Base-by-base conservation (phyloP, 64 coral and sea anemone species). In the Pocillopora damicornis region DNA sequence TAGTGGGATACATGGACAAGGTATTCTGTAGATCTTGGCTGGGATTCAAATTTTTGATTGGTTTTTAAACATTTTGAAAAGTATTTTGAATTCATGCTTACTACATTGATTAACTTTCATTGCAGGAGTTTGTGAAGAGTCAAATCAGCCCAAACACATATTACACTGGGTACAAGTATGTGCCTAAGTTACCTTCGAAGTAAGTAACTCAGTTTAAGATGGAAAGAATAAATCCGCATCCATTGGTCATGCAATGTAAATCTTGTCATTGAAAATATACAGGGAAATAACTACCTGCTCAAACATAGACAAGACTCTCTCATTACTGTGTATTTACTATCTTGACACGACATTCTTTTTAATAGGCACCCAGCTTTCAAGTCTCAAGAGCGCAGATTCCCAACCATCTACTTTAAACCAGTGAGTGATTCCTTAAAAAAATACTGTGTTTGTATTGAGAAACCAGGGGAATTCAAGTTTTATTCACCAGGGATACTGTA, bases 381-480 rank as follows among this genome's bases (percentile, higher is more conserved):
- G 80, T 99, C 97, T 37, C 93, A 99, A 83, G 91, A 93, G n/a
- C 87, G 89, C 63, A 95, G 97, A 80, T 99, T 99, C 81, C 97
- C 97, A 35, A 99, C 97, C 15, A 63, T 99, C 64, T 95, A 99
- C 80, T 99, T 99, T 73, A 95, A 95, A 89, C 90, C 97, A 38
- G 97, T 99, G 86, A 95, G 97, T 59, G 42, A 11, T 11, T 15
- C 11, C 58, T 9, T 7, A 12, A 34, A 68, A 13, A n/a, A 80
- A 36, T 45, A 37, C 30, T 30, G 30, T 30, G 42, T 51, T 51
- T 51, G 42, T 51, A 7, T 51, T 4, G 42, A 51, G 42, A 7
- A 51, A 51, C 42, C 42, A 51, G 7, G 7, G 7, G 42, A 51
- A 2, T 7, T 51, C 7, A 51, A 51, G 42, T 51, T 51, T 51